These are phyloP conservation scores for Drosophila bifasciata DNA, from an alignment of 1,140 invertebrate species.

Conservation along the genomic window DNA sequence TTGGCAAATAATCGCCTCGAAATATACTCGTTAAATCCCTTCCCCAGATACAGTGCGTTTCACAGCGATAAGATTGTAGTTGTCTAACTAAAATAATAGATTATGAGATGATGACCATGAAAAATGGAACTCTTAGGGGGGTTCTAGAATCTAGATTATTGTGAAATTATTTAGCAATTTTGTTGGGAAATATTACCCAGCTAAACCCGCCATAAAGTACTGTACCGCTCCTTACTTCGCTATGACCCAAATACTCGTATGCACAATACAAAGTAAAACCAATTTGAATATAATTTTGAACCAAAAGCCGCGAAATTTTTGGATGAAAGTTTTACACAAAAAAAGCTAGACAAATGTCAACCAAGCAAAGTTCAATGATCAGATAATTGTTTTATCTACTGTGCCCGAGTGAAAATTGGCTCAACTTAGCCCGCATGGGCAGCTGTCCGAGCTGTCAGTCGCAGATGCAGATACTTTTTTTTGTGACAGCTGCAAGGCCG, in stretches of 20 bases:
- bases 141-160: too few species aligned
- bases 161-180: too few species aligned
- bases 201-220: too few species aligned
- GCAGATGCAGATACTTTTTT: slow-evolving; percentile 13
- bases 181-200: too few species aligned
- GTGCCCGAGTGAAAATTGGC: slow-evolving; percentile 31
- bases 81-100: too few species aligned
- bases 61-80: too few species aligned
- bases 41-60: not conserved
- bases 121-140: too few species aligned
- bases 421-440: slow-evolving; percentile 17
- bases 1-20: slow-evolving; percentile 29
- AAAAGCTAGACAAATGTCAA: slow-evolving; percentile 11
- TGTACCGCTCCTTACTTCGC: too few species aligned
- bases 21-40: not conserved
- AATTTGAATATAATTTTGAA: too few species aligned
- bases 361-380: slow-evolving; percentile 50
- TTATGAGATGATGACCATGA: too few species aligned
- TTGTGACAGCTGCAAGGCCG: slow-evolving; percentile 56
- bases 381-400: slow-evolving; percentile 59
- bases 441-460: slow-evolving; percentile 24
- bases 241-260: too few species aligned
- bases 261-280: too few species aligned
- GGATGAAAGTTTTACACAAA: not conserved
- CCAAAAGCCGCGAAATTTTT: not conserved